phyloP scores from a whole-genome alignment of 2,113 vertebrate genomes.

The Pao palembangensis region DNA sequence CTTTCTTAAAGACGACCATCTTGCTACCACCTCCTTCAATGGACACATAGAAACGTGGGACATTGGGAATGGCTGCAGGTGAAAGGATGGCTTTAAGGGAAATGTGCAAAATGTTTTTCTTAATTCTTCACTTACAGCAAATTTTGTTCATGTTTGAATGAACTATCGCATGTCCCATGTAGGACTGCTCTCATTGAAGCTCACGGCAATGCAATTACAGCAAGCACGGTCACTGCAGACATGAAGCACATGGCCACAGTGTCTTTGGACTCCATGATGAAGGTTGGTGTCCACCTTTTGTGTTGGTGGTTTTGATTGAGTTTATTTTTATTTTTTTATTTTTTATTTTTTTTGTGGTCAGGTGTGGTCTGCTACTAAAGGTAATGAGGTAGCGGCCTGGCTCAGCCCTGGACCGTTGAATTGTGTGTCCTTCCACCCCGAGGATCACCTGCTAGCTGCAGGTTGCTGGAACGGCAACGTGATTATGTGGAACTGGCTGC shows the following conservation, averaged over 20 bases:
- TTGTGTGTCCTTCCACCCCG: slow-evolving; percentile 80
- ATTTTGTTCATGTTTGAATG: too few relatives aligned
- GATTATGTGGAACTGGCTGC: slow-evolving; percentile 75
- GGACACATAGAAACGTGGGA: slow-evolving; percentile 85
- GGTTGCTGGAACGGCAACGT: slow-evolving; percentile 81
- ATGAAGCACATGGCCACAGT: slow-evolving; percentile 77
- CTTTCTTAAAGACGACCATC: slow-evolving; percentile 70
- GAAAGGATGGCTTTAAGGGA: not conserved
- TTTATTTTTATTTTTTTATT: not conserved
- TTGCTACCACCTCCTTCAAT: slow-evolving; percentile 79
- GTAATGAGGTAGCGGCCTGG: slow-evolving; percentile 59
- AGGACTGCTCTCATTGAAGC: slow-evolving; percentile 76
- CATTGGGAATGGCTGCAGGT: slow-evolving; percentile 77
- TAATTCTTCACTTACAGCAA: too few relatives aligned
- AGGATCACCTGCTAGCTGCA: slow-evolving; percentile 71
- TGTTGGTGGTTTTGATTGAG: not conserved
- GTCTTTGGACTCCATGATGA: slow-evolving; percentile 80
- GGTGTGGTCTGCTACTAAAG: slow-evolving; percentile 79
- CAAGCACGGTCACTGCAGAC: slow-evolving; percentile 76
- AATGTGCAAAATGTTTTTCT: not conserved
- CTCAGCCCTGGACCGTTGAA: slow-evolving; percentile 71
- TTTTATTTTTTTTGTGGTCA: slow-evolving; percentile 39
- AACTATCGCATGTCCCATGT: not conserved
- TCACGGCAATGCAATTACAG: slow-evolving; percentile 78
- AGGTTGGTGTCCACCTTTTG: slow-evolving; percentile 68